Conservation (phyloP, 2,888 invertebrate genomes). For the Nipponacmea schrenckii region DNA sequence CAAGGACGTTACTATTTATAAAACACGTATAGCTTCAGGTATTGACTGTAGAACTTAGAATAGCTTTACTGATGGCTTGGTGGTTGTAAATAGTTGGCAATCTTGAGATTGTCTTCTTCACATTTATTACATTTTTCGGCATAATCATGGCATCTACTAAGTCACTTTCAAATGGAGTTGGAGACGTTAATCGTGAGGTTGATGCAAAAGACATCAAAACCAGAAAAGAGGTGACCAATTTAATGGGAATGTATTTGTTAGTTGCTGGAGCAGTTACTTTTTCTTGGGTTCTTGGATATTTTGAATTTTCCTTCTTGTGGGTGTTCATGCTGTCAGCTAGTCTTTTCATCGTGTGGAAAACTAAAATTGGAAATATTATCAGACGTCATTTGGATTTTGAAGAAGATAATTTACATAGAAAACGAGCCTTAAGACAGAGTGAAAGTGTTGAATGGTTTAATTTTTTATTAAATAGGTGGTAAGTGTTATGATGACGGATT, state of each 20-base stretch:
- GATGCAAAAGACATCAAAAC: neutral
- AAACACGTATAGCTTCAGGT: no score
- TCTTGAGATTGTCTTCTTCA: no score
- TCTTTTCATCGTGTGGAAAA: constrained; percentile 62
- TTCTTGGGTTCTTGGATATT: constrained; percentile 59
- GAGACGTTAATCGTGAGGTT: neutral
- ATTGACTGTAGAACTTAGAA: no score
- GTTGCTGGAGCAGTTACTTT: constrained; percentile 51
- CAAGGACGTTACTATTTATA: no score
- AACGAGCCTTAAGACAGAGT: constrained; percentile 70
- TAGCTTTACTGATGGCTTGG: no score
- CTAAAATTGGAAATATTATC: constrained; percentile 55
- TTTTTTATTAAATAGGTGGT: constrained; percentile 71
- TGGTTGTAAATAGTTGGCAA: no score
- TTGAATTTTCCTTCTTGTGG: constrained; percentile 61
- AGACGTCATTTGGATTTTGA: constrained; percentile 54
- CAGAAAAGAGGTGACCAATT: constrained; percentile 39
- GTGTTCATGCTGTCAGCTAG: constrained; percentile 55
- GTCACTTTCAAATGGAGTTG: neutral
- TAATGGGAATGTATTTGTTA: constrained; percentile 59
- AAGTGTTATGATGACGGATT: constrained; percentile 31
- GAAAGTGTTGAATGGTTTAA: constrained; percentile 73
- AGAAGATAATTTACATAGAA: constrained; percentile 67
- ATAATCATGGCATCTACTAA: neutral
- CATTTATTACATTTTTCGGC: neutral